These are phyloP conservation scores for Cheilosia scutellata DNA, from an alignment of 2,888 invertebrate genomes.

Conservation along the genomic window DNA sequence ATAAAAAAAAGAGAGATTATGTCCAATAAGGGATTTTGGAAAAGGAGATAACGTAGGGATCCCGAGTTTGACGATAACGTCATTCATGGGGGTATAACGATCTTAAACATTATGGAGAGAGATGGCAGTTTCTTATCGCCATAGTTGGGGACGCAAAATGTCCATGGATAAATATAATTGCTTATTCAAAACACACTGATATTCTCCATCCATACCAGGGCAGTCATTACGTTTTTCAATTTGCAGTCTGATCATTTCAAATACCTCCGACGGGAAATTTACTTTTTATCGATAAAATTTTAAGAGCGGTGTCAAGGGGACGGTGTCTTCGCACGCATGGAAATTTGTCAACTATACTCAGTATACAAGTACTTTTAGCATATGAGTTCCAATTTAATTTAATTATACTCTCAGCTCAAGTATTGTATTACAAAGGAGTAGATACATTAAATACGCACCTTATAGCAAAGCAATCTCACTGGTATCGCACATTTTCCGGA, in stretches of 20 bases:
- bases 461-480: constrained; percentile 3
- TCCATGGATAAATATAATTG: no score
- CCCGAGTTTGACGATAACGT: no score
- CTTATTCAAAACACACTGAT: no score
- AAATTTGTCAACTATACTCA: background rate
- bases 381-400: constrained; percentile 25
- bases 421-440: background rate
- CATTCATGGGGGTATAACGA: no score
- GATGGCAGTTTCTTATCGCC: no score
- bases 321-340: background rate
- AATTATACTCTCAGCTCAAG: constrained; percentile 34
- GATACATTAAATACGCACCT: background rate
- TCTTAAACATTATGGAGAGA: no score
- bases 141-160: no score
- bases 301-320: background rate
- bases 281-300: background rate
- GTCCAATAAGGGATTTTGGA: no score
- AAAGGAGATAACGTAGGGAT: no score
- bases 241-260: background rate
- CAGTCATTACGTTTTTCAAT: no score
- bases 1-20: no score
- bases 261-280: background rate
- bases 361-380: background rate
- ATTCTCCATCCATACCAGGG: no score
- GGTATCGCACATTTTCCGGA: constrained; percentile 5